These are phyloP conservation scores for Melangyna quadrimaculata DNA, from an alignment of 2,888 invertebrate species.

Conservation along the genomic window DNA sequence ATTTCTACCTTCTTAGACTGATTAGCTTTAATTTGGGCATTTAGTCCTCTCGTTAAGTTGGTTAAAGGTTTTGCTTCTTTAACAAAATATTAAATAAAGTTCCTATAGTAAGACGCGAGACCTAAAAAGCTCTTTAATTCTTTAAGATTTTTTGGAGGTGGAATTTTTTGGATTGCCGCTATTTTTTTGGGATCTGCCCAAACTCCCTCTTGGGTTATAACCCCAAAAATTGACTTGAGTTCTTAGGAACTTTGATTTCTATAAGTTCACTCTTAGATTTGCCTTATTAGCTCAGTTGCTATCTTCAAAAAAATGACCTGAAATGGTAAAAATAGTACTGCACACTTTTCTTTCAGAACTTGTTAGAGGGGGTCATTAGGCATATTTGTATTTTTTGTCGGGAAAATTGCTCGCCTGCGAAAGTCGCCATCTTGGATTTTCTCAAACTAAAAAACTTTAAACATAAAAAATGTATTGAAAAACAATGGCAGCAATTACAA, in stretches of 20 bases:
- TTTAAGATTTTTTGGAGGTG: constrained; percentile 46
- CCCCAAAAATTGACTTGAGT: background rate
- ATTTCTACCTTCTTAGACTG: background rate
- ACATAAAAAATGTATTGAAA: too few species aligned
- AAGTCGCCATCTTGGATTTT: too few species aligned
- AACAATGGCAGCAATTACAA: too few species aligned
- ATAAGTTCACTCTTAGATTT: too few species aligned
- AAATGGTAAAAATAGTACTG: too few species aligned
- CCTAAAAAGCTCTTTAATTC: constrained; percentile 31
- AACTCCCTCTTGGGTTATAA: background rate
- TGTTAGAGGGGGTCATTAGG: too few species aligned
- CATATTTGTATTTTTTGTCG: too few species aligned
- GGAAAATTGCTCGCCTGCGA: too few species aligned
- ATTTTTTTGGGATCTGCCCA: background rate
- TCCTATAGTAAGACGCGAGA: background rate
- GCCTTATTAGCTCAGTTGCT: too few species aligned
- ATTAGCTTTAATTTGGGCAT: background rate
- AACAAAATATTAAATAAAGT: background rate
- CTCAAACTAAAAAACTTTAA: too few species aligned
- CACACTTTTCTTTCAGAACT: too few species aligned
- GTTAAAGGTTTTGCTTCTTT: background rate
- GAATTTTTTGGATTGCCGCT: background rate
- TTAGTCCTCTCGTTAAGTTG: background rate
- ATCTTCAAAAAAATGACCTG: too few species aligned
- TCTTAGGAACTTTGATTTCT: background rate